Conservation (phyloP, 2,113 vertebrate genomes). For the Phocoena sinus region DNA sequence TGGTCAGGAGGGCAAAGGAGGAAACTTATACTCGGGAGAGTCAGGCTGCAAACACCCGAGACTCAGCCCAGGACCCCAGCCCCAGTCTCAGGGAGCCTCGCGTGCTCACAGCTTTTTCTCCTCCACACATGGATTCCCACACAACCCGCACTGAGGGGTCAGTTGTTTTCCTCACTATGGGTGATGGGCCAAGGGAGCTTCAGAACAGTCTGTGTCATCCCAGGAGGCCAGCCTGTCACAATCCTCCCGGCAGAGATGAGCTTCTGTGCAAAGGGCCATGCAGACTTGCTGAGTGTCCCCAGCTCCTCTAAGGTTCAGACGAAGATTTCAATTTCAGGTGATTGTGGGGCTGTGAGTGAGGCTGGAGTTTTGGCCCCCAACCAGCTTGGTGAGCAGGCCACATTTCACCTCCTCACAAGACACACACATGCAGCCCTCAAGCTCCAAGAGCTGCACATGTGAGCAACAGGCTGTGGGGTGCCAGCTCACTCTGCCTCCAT, state of each 20-base stretch:
- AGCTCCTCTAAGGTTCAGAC: neutral
- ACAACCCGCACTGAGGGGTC: accelerated
- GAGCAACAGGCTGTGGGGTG: neutral
- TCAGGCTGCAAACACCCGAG: neutral
- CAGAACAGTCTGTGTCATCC: neutral
- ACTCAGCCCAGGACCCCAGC: too few species aligned
- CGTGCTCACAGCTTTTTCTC: accelerated
- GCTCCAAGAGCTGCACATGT: neutral
- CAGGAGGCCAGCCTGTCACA: neutral
- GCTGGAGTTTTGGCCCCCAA: neutral
- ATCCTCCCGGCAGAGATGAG: accelerated
- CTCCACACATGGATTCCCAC: neutral
- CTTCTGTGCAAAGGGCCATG: neutral
- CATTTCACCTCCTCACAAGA: neutral
- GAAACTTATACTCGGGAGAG: neutral
- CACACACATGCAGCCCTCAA: neutral
- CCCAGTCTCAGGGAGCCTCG: neutral
- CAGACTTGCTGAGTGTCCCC: neutral
- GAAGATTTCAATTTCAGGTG: neutral
- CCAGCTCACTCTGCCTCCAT: neutral
- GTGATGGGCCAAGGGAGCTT: neutral
- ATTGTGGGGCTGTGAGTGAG: neutral
- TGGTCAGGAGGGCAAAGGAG: too few species aligned
- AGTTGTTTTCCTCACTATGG: neutral
- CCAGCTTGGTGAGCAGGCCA: neutral